Evolutionary conservation across 2,888 invertebrate genomes (phyloP).

Genomic region (Podotricha telesiphe): DNA sequence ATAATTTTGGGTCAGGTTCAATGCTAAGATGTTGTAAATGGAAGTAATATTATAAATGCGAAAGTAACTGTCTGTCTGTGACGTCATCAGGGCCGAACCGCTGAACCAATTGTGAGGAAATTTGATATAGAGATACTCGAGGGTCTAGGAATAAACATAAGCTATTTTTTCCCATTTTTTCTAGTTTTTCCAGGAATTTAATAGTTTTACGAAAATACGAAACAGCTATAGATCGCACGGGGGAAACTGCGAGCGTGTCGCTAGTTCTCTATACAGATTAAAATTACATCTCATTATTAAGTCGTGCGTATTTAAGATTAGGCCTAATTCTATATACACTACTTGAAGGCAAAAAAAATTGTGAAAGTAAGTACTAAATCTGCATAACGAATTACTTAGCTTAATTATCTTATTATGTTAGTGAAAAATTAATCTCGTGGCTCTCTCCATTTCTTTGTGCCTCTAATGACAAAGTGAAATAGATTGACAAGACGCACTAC

Average conservation of each 20-base stretch:
- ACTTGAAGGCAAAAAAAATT: constrained; percentile 22
- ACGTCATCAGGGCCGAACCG: no score
- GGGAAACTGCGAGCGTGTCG: not conserved
- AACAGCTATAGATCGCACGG: not conserved
- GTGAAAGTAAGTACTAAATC: constrained; percentile 45
- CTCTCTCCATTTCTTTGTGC: constrained; percentile 52
- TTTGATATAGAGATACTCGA: no score
- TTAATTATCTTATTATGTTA: constrained; percentile 57
- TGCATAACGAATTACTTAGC: constrained; percentile 57
- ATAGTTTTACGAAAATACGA: no score
- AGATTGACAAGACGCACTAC: constrained; percentile 46
- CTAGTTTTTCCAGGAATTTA: no score
- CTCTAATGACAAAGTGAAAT: constrained; percentile 43
- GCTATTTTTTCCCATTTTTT: no score
- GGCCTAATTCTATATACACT: constrained; percentile 16
- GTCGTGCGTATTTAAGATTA: not conserved
- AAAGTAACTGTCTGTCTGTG: no score
- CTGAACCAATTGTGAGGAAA: no score
- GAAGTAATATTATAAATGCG: no score
- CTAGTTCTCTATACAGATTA: not conserved
- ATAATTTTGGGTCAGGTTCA: no score
- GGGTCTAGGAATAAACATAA: no score
- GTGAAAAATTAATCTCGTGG: constrained; percentile 50
- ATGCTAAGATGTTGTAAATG: no score
- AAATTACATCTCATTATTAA: not conserved